phyloP scores from a whole-genome alignment of 1,140 invertebrate genomes.

The Saccostrea cuccullata region DNA sequence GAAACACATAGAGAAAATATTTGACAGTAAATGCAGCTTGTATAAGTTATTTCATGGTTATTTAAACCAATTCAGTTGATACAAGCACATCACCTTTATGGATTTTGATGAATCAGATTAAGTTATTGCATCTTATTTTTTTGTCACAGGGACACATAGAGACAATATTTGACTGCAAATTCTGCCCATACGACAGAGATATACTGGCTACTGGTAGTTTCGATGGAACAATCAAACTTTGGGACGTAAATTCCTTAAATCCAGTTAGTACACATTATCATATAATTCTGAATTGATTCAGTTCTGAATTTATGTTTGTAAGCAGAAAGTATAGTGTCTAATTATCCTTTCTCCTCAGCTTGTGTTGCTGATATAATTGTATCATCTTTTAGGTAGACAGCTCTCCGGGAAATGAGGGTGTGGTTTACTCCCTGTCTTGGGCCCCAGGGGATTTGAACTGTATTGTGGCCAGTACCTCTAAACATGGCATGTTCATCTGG shows the following conservation, averaged over 20 bases:
- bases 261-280: slow-evolving; percentile 66
- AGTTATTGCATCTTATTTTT: background rate
- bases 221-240: slow-evolving; percentile 81
- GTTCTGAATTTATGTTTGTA: too few species aligned
- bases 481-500: slow-evolving; percentile 79
- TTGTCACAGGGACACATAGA: slow-evolving; percentile 79
- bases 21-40: too few species aligned
- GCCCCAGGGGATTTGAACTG: slow-evolving; percentile 79
- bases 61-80: too few species aligned
- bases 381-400: slow-evolving; percentile 70
- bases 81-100: too few species aligned
- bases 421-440: slow-evolving; percentile 80
- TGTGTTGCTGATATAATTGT: too few species aligned
- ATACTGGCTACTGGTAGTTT: slow-evolving; percentile 80
- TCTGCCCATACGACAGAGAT: slow-evolving; percentile 78
- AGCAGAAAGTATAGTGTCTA: too few species aligned
- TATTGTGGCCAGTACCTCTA: slow-evolving; percentile 79
- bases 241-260: slow-evolving; percentile 78
- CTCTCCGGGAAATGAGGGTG: slow-evolving; percentile 79
- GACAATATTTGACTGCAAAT: slow-evolving; percentile 81
- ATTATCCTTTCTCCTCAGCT: too few species aligned
- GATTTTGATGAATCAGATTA: too few species aligned
- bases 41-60: too few species aligned
- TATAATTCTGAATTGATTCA: too few species aligned
- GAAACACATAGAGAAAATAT: too few species aligned